Evolutionary conservation across 2,113 vertebrate species (phyloP).

Genomic region (Blennius ocellaris): DNA sequence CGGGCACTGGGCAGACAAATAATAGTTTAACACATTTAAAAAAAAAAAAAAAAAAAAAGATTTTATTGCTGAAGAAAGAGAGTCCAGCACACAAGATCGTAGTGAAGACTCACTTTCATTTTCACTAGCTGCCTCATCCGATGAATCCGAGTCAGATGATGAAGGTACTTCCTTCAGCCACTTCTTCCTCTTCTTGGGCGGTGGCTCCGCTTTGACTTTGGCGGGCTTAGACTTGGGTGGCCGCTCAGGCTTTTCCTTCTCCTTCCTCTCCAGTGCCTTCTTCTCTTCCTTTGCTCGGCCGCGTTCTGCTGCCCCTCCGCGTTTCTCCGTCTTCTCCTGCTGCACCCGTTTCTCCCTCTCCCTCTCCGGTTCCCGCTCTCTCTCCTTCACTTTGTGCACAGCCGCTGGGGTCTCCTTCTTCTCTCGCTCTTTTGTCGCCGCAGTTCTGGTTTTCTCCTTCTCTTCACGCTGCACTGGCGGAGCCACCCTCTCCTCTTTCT

Average conservation of each 20-base stretch:
- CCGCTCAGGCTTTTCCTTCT: conserved; percentile 73
- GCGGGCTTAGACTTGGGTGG: conserved; percentile 81
- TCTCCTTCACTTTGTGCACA: conserved; percentile 69
- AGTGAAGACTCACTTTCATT: conserved; percentile 85
- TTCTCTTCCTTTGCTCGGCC: conserved; percentile 78
- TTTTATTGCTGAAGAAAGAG: not conserved
- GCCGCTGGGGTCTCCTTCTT: conserved; percentile 61
- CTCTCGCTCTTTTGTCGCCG: conserved; percentile 70
- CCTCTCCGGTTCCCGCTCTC: conserved; percentile 55
- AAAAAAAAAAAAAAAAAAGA: not conserved
- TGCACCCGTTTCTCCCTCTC: conserved; percentile 73
- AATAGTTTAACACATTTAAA: not conserved
- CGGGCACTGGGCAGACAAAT: conserved; percentile 62
- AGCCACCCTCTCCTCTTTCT: conserved; percentile 76
- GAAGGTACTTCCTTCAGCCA: conserved; percentile 91
- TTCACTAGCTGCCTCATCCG: conserved; percentile 88
- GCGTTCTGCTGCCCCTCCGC: conserved; percentile 63
- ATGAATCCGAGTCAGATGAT: conserved; percentile 90
- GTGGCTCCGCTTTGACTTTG: conserved; percentile 91
- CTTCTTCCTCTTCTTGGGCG: conserved; percentile 94
- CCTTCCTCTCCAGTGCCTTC: conserved; percentile 71
- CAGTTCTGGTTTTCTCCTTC: conserved; percentile 71
- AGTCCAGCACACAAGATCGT: not conserved
- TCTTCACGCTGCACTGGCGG: conserved; percentile 70
- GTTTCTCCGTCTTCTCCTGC: conserved; percentile 77